Base-by-base conservation (phyloP, 2,113 vertebrate genomes). In the Epinephelus cyanopodus region DNA sequence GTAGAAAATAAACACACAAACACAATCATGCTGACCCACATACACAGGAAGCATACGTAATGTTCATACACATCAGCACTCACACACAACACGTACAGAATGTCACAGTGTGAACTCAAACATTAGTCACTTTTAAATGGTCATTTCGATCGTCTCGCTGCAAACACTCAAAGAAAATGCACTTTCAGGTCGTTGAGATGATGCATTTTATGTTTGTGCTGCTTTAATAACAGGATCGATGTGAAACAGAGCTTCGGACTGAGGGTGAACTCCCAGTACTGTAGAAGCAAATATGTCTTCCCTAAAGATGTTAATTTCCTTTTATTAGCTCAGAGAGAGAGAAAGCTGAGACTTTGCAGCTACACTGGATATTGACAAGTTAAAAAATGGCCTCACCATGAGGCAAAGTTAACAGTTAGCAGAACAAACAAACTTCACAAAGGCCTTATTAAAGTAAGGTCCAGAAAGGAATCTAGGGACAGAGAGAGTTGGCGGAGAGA, bases 51-150 rank as follows among this genome's bases (percentile, higher is more conserved):
- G 42, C 10, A 10, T 42, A 42, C 42, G 11, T 42, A 10, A 42
- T 42, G 42, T 42, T 42, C 8, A 42, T 10, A 42, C 33, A 37
- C 33, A 37, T 37, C 33, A 4, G 9, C 67, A 56, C 27, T 11
- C 54, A 27, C 61, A 76, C 17, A 19, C 61, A 73, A 37, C 64
- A 60, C 5, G 58, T 45, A 29, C 15, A 42, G 15, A 14, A 45
- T 45, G 11, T 61, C 62, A 61, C 12, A 10, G n/a, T 18, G 23
- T 7, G 13, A 19, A 15, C 17, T 29, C 18, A 4, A 39, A 61
- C 69, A 58, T 70, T 50, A 25, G 17, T 83, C 66, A 66, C 53
- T 60, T 42, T 33, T 67, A 67, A 72, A 33, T 45, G 66, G 67
- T 47, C 1, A 1, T 61, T 74, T 68, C 18, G 23, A 74, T 67